Conservation (phyloP, 2,888 invertebrate species). For the Nomada fucata region DNA sequence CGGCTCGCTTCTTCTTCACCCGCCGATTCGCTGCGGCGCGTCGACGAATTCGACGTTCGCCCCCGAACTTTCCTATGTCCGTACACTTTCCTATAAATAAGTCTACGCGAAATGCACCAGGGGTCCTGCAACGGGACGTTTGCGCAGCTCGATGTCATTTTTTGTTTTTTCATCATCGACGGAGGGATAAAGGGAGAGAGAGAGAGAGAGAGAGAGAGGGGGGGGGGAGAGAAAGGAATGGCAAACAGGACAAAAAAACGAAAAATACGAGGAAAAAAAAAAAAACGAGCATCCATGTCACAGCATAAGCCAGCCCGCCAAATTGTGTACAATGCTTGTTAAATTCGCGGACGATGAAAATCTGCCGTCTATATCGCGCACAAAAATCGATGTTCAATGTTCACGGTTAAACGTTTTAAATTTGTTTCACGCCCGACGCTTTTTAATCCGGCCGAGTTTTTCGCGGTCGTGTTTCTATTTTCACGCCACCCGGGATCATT, state of each 20-base stretch:
- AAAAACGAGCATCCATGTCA: slow-evolving; percentile 33
- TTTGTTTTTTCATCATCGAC: too few species aligned
- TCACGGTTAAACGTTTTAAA: slow-evolving; percentile 61
- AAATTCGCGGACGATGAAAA: slow-evolving; percentile 58
- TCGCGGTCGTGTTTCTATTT: slow-evolving; percentile 61
- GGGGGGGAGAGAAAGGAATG: not conserved
- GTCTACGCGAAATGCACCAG: not conserved
- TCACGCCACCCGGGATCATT: slow-evolving; percentile 50
- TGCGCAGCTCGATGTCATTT: not conserved
- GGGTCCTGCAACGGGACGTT: not conserved
- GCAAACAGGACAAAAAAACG: not conserved
- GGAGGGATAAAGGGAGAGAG: not conserved
- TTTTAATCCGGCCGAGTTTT: slow-evolving; percentile 60
- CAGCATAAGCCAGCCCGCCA: slow-evolving; percentile 44
- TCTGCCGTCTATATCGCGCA: slow-evolving; percentile 51
- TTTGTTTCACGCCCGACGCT: slow-evolving; percentile 59
- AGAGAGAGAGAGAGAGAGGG: too few species aligned
- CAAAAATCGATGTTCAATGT: slow-evolving; percentile 62
- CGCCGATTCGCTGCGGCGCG: not conserved
- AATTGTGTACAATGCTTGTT: slow-evolving; percentile 52
- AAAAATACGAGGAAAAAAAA: slow-evolving; percentile 12
- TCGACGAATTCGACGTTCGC: slow-evolving; percentile 10
- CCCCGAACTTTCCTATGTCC: not conserved
- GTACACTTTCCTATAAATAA: slow-evolving; percentile 9
- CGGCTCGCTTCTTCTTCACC: not conserved